Evolutionary conservation across 2,113 vertebrate species (phyloP), one percentile per base, ranked within the genome.

Genomic region (Marmota flaviventris): DNA sequence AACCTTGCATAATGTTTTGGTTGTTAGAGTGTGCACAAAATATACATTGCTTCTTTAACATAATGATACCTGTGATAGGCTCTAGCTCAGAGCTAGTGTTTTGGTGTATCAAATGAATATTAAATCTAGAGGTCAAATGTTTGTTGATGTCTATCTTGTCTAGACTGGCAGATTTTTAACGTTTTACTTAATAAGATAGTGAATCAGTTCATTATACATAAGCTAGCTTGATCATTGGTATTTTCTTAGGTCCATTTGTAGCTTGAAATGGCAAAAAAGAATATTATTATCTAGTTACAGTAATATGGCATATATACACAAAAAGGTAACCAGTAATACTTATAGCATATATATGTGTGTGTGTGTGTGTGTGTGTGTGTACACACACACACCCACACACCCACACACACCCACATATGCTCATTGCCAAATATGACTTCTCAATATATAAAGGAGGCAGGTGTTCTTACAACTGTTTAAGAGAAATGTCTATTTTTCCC

Each of bases 191-290:
- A 77, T 16, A 61, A 94, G 51, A 86, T 70, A 58, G 73, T 67
- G n/a, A 95, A 67, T 86, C 76, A 96, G 25, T 76, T 87, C 34
- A 82, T 91, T 51, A 7, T 63, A 85, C 82, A 61, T 94, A 85
- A 67, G 65, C 37, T 84, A 85, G 67, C 42, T 94, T 93, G n/a
- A 89, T 86, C 56, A 58, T 85, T 95, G 91, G 24, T 96, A 29
- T 79, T 75, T 93, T 25, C 53, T 93, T 96, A 85, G 39, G 85
- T 94, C 14, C 20, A 73, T 96, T 91, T 96, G 69, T 96, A 69
- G n/a, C n/a, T 91, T 91, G 39, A 93, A 89, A 58, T 87, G 22
- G 12, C 73, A 95, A 45, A 93, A 82, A 86, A 70, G 16, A 82
- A 79, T 67, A 56, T 18, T 53, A 51, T 83, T 45, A 83, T 91